Conservation (phyloP, 2,113 vertebrate genomes). For the Leucopternis melanops region DNA sequence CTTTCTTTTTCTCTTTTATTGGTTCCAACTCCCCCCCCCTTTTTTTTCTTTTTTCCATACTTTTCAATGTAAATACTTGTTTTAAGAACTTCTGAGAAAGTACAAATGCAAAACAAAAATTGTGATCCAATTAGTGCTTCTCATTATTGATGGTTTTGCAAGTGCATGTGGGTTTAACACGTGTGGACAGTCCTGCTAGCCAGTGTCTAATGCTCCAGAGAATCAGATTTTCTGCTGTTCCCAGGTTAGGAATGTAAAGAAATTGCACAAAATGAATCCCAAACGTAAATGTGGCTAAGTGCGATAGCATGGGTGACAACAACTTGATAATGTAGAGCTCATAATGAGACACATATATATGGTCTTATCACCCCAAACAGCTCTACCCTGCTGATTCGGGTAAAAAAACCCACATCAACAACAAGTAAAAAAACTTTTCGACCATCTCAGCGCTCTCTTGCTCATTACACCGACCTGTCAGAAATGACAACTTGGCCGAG, state of each 20-base stretch:
- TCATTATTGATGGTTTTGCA: neutral
- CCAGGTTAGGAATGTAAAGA: neutral
- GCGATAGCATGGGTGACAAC: constrained; percentile 50
- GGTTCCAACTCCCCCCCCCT: fast-evolving
- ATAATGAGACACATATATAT: constrained; percentile 65
- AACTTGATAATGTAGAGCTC: constrained; percentile 59
- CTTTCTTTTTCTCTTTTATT: neutral
- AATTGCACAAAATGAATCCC: constrained; percentile 20
- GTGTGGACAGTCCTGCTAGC: neutral
- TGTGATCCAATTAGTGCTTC: neutral
- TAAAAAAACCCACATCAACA: neutral
- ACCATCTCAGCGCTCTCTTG: constrained; percentile 73
- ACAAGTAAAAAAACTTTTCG: constrained; percentile 56
- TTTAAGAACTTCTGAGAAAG: neutral
- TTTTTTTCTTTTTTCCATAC: fast-evolving
- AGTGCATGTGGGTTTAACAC: neutral
- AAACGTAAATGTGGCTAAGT: constrained; percentile 55
- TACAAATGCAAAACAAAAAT: neutral
- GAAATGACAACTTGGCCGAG: constrained; percentile 75
- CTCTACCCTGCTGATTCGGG: constrained; percentile 69
- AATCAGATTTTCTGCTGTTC: constrained; percentile 14
- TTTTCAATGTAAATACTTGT: neutral
- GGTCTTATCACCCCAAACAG: constrained; percentile 71
- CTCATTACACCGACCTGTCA: constrained; percentile 78
- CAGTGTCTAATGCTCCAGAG: neutral